Conservation (phyloP, 2,113 vertebrate species). For the Thoracochromis brauschi region DNA sequence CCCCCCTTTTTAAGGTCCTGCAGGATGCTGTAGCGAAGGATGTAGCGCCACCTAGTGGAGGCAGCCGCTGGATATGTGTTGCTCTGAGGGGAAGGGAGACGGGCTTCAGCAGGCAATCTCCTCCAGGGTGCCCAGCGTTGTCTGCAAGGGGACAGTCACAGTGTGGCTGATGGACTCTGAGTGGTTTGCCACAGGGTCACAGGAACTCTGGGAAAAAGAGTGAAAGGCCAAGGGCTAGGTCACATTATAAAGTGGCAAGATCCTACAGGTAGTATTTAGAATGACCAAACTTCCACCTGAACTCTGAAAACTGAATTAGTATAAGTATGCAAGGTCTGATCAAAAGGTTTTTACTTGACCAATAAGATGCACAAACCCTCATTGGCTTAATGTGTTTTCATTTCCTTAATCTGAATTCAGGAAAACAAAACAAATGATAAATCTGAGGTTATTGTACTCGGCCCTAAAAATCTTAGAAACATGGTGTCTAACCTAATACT, state of each 20-base stretch:
- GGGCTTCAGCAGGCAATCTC: constrained; percentile 93
- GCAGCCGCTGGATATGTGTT: background rate
- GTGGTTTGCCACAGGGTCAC: constrained; percentile 91
- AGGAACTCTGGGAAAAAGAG: constrained; percentile 79
- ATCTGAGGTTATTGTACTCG: background rate
- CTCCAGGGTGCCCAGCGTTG: constrained; percentile 88
- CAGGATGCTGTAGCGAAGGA: constrained; percentile 1
- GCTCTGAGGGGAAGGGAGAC: constrained; percentile 1
- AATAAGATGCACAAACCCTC: background rate
- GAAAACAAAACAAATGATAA: background rate
- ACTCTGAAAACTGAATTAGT: background rate
- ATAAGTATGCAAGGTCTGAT: background rate
- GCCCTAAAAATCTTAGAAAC: background rate
- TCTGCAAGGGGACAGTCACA: constrained; percentile 90
- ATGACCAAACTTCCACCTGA: background rate
- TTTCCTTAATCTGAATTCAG: accelerated
- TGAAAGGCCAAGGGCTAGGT: background rate
- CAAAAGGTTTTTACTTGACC: accelerated
- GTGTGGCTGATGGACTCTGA: constrained; percentile 96
- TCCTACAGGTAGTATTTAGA: accelerated
- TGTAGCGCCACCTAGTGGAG: constrained; percentile 1
- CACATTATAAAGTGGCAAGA: background rate
- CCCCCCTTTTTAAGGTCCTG: constrained; percentile 3
- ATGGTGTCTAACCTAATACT: accelerated
- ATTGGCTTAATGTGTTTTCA: background rate